Percentiles rank a stretch among this genome's conserved stretches.
Evolutionary conservation across 2,113 vertebrate genomes (phyloP).

Genomic region (Cyrtonyx montezumae): DNA sequence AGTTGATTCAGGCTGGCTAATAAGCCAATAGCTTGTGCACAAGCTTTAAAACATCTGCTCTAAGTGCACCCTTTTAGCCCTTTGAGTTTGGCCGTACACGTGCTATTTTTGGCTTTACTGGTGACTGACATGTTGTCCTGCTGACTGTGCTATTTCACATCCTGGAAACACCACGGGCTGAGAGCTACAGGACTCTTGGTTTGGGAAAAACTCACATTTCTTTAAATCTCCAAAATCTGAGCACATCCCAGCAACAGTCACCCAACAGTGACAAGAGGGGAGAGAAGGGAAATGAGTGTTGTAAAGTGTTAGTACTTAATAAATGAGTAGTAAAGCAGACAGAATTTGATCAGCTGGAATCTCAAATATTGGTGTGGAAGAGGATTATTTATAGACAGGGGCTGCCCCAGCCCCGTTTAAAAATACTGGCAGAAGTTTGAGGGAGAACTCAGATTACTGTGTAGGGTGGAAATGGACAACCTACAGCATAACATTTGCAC

Average conservation of each 20-base stretch:
- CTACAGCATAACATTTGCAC: not conserved
- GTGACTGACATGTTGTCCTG: constrained; percentile 63
- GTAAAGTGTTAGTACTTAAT: not conserved
- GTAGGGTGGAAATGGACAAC: not conserved
- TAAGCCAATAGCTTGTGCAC: not conserved
- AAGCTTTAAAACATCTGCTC: constrained; percentile 61
- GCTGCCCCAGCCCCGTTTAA: constrained; percentile 7
- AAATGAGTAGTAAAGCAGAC: not conserved
- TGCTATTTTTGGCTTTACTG: constrained; percentile 60
- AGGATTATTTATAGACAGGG: constrained; percentile 39
- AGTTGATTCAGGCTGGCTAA: constrained; percentile 10
- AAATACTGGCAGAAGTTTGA: constrained; percentile 32
- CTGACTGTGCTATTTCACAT: constrained; percentile 61
- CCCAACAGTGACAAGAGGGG: not conserved
- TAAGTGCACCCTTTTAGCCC: constrained; percentile 1
- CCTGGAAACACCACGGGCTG: constrained; percentile 30
- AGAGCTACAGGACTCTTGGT: constrained; percentile 23
- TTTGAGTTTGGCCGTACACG: not conserved
- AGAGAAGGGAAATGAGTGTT: not conserved
- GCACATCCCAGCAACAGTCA: not conserved
- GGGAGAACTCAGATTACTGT: not conserved
- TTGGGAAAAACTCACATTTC: constrained; percentile 3
- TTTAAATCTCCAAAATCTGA: not conserved
- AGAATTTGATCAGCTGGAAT: constrained; percentile 7
- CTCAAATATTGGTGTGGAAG: constrained; percentile 21